A percentile compares a stretch with the other conserved stretches of the same genome.
phyloP scores from a whole-genome alignment of 2,113 vertebrate genomes.

The Scomber japonicus region DNA sequence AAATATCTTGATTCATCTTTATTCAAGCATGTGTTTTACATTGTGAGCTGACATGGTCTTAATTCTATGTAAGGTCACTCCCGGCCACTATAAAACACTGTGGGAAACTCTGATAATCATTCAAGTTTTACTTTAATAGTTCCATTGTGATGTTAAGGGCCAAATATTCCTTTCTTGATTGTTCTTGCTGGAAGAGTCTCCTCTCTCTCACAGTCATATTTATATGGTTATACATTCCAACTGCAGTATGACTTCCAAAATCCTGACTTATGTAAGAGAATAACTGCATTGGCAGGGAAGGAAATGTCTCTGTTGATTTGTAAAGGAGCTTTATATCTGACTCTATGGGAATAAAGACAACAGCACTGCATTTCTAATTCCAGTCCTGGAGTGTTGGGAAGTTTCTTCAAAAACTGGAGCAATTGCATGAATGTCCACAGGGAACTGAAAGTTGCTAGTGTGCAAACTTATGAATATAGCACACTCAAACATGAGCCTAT shows the following conservation, averaged over 20 bases:
- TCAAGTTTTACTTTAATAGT: not conserved
- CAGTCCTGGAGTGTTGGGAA: constrained; percentile 7
- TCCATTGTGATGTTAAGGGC: not conserved
- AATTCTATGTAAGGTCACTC: not conserved
- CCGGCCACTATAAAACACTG: not conserved
- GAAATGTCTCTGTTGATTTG: constrained; percentile 44
- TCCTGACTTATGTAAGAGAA: constrained; percentile 46
- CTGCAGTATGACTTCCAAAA: constrained; percentile 38
- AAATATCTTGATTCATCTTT: too few species aligned
- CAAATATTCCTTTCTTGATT: constrained; percentile 7
- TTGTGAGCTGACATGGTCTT: not conserved
- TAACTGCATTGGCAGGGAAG: constrained; percentile 33
- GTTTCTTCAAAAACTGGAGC: constrained; percentile 27
- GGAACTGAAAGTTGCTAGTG: not conserved
- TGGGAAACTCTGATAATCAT: constrained; percentile 3
- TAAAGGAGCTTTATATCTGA: constrained; percentile 31
- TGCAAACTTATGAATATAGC: not conserved
- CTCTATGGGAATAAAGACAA: constrained; percentile 16
- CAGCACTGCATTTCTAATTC: constrained; percentile 1
- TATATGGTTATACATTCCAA: constrained; percentile 10
- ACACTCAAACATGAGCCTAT: not conserved
- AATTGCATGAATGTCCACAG: not conserved
- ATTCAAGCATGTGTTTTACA: not conserved
- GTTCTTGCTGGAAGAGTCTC: constrained; percentile 8
- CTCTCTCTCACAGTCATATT: constrained; percentile 27